These are phyloP conservation scores for Setipinna tenuifilis DNA, from an alignment of 2,797 vertebrate species.

Conservation along the genomic window DNA sequence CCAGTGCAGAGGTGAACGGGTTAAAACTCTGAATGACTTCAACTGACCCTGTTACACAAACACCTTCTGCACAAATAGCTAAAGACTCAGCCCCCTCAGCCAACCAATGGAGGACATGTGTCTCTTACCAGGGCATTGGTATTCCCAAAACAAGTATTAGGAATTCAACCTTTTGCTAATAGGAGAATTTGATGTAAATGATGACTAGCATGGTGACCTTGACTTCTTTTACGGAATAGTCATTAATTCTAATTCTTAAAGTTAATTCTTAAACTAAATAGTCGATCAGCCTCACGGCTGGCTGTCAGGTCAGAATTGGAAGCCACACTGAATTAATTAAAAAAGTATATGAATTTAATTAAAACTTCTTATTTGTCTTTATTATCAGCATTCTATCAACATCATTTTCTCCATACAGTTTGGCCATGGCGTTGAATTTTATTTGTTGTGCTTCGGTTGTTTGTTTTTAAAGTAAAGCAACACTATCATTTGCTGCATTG, in stretches of 20 bases:
- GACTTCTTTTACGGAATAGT: not conserved
- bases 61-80: constrained; percentile 7
- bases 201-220: not conserved
- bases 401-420: not conserved
- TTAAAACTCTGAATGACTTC: not conserved
- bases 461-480: too few relatives aligned
- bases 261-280: not conserved
- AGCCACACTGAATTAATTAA: not conserved
- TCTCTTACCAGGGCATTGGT: not conserved
- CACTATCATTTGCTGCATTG: not conserved
- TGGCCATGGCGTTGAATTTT: too few relatives aligned
- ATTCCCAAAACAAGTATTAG: not conserved
- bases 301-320: not conserved
- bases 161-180: not conserved
- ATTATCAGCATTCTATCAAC: not conserved
- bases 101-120: not conserved
- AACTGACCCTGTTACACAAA: constrained; percentile 15
- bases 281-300: not conserved
- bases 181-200: not conserved
- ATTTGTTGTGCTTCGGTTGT: not conserved
- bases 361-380: not conserved
- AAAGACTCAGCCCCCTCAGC: not conserved
- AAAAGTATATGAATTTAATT: not conserved
- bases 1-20: not conserved
- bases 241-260: too few relatives aligned